These are phyloP conservation scores for Tiliqua scincoides DNA, from an alignment of 2,113 vertebrate genomes.

Conservation along the genomic window DNA sequence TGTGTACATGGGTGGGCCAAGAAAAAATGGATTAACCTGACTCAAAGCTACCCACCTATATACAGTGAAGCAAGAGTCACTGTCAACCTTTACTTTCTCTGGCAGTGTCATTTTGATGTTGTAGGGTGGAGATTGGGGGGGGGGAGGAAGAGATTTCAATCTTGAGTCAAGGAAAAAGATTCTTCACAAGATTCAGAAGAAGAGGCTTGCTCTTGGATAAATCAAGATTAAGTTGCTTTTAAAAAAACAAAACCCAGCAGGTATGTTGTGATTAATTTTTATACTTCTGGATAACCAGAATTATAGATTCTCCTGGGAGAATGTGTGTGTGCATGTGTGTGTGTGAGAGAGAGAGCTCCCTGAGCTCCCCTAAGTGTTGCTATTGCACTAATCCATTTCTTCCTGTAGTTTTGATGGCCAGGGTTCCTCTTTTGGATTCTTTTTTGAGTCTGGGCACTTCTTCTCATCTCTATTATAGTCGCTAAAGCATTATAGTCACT, in stretches of 20 bases:
- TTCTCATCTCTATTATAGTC: conserved; percentile 19
- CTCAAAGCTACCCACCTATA: too few relatives aligned
- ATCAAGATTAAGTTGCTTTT: too few relatives aligned
- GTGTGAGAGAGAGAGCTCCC: background rate
- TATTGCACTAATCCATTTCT: background rate
- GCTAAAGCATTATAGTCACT: background rate
- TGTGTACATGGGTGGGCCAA: too few relatives aligned
- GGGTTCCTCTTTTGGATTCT: conserved; percentile 27
- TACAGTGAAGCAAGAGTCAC: too few relatives aligned
- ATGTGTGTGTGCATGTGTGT: background rate
- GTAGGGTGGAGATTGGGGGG: background rate
- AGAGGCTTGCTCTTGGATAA: background rate
- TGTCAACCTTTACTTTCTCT: background rate
- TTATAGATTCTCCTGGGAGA: too few relatives aligned
- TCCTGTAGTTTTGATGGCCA: background rate
- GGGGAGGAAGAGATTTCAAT: background rate
- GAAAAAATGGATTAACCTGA: background rate
- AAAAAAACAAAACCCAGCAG: too few relatives aligned
- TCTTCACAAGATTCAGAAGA: background rate
- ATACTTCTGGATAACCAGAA: too few relatives aligned
- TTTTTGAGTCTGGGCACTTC: conserved; percentile 36
- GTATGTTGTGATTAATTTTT: too few relatives aligned
- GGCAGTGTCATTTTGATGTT: background rate
- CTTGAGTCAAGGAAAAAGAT: background rate
- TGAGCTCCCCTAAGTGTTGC: background rate